Evolutionary conservation across 2,797 vertebrate genomes (phyloP), one percentile per base, ranked within the genome.

Genomic region (Micrastur ruficollis): DNA sequence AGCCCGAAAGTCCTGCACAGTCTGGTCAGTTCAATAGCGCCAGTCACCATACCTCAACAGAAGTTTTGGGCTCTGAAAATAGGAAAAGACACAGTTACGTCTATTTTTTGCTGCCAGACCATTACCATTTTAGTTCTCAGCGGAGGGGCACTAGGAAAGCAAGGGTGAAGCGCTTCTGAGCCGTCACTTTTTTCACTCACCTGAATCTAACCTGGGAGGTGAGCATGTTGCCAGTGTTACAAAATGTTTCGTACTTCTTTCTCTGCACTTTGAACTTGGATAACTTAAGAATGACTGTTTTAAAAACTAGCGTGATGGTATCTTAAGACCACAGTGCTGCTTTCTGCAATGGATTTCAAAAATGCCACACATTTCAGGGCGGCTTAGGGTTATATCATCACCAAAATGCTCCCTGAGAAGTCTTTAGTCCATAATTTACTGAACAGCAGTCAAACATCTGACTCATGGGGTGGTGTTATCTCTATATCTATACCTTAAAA

Each of bases 291-390:
- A 22, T 2, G 3, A 50, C 75, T 53, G 6, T 65, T 89, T 73
- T 25, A 21, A 65, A 91, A 62, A 16, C 4, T 59, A 49, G 20
- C 3, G 0, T 4, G 19, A 34, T 20, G 34, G 23, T 8, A 3
- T 29, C 3, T 72, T 8, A 31, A 73, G 50, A 47, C 16, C n/a
- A 38, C 38, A 21, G 1, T 1, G 1, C 36, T 36, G 23, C 25
- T 9, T 75, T 42, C 78, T 34, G 32, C 49, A 68, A 53, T 1
- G 23, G 14, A 9, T 70, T 56, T 74, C 42, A 53, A 63, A 78
- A 81, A 12, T 9, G 22, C 34, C 0, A 0, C 6, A 2, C 14
- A 1, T 34, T 32, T 66, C 6, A 4, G 38, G 63, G 68, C 65
- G 58, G 42, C 46, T 75, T 12, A 25, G 14, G 38, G 27, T 42